These are phyloP conservation scores for Drosophila anomelani DNA, from an alignment of 2,888 invertebrate genomes.

Conservation along the genomic window DNA sequence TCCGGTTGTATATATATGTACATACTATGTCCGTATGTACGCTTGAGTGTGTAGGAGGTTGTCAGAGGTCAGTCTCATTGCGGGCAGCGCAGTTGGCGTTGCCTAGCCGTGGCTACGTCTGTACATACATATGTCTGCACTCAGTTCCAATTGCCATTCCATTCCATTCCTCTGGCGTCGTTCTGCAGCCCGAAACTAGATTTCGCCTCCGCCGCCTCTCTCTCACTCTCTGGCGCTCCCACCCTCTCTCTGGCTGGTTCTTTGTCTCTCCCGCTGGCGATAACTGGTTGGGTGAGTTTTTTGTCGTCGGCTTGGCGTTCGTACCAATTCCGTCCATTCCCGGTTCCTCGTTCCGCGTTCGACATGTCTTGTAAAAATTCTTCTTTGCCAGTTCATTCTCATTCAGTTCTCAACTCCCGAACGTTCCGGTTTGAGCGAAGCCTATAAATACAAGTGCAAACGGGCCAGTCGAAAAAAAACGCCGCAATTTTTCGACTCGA, in stretches of 20 bases:
- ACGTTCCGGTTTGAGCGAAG: conserved; percentile 1
- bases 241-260: conserved; percentile 47
- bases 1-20: conserved; percentile 45
- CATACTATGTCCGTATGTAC: conserved; percentile 17
- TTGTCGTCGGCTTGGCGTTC: conserved; percentile 47
- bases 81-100: conserved; percentile 59
- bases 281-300: conserved; percentile 78
- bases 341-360: conserved; percentile 42
- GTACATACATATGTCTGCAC: conserved; percentile 17
- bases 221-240: conserved; percentile 28
- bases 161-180: conserved; percentile 52
- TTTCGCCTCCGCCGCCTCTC: conserved; percentile 63
- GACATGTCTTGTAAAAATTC: conserved; percentile 69
- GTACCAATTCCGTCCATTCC: conserved; percentile 36
- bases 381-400: conserved; percentile 69
- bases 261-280: conserved; percentile 48
- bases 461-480: conserved; percentile 1
- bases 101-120: conserved; percentile 32
- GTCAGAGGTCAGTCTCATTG: conserved; percentile 80
- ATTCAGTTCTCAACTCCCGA: conserved; percentile 73
- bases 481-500: conserved; percentile 3
- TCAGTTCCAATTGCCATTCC: conserved; percentile 66
- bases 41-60: conserved; percentile 72
- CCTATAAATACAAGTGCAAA: conserved; percentile 2
- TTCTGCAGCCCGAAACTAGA: conserved; percentile 67